Percentiles rank a stretch among this genome's conserved stretches.
Evolutionary conservation across 2,888 invertebrate genomes (phyloP).

Genomic region (Xanthorhoe designata): DNA sequence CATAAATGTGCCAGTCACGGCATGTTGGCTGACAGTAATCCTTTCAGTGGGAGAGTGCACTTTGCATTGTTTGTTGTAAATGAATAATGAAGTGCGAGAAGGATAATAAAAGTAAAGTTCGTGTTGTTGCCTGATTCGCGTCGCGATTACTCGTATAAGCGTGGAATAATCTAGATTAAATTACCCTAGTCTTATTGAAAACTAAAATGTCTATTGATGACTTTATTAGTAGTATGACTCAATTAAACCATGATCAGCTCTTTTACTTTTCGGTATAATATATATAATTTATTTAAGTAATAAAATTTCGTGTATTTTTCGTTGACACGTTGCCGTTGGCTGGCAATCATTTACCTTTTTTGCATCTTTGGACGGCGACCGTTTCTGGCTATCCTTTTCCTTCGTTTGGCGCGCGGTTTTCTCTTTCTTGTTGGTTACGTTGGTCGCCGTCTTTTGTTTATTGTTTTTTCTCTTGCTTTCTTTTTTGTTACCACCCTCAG

Average conservation of each 20-base stretch:
- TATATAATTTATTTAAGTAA: not conserved
- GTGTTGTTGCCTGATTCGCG: not conserved
- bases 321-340: no score
- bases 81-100: not conserved
- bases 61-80: constrained; percentile 22
- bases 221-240: no score
- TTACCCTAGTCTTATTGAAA: no score
- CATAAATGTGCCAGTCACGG: constrained; percentile 55
- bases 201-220: no score
- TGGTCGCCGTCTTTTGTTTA: constrained; percentile 85
- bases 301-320: not conserved
- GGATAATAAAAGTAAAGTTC: not conserved
- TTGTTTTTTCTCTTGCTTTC: constrained; percentile 87
- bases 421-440: constrained; percentile 79
- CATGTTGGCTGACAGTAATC: constrained; percentile 38
- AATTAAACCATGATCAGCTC: no score
- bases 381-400: constrained; percentile 68
- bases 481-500: constrained; percentile 86
- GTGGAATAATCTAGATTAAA: no score
- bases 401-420: constrained; percentile 65
- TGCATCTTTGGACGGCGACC: constrained; percentile 64
- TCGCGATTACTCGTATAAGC: not conserved
- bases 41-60: constrained; percentile 9
- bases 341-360: constrained; percentile 45
- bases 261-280: not conserved